Evolutionary conservation across 2,113 vertebrate species (phyloP), one percentile per base, ranked within the genome.

Genomic region (Corynorhinus townsendii): DNA sequence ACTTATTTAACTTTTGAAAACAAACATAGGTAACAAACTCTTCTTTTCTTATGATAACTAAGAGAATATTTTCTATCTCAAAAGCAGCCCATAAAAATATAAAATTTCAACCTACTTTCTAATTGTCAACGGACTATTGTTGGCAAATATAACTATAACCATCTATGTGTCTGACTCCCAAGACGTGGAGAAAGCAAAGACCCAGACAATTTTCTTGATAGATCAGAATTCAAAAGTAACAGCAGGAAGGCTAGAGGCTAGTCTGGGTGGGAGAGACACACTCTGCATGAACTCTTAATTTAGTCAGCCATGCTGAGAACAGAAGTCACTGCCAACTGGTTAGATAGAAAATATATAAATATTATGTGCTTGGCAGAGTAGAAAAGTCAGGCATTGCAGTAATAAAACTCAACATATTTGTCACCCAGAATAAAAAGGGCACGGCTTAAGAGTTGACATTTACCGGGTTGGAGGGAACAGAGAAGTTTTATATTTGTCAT

Each of bases 281-380:
- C 93, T 94, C 91, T 96, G 94, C 91, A 8, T 87, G 96, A 94
- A 96, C 95, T 96, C 89, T 95, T 89, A 72, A 94, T 96, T 97
- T 77, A 94, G 89, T 93, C 89, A 95, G 45, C 75, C 81, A 22
- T 96, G 91, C 93, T 96, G 96, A 97, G 97, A 97, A 95, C 89
- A 97, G 93, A 97, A 96, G 80, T 91, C 82, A 69, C 64, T 96
- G 91, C 91, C 89, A 97, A 97, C 84, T 79, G 72, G 84, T 84
- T 89, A 93, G 72, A 90, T 94, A 47, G 87, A 81, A 95, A 97
- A 95, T 94, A 97, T 97, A 96, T 95, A 96, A 97, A 95, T 93
- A 95, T 59, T 84, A 89, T 81, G 54, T 83, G 72, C 73, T 94
- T 72, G 80, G 84, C 59, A 93, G 86, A 85, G 35, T 43, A 64